A percentile compares a stretch with the other conserved stretches of the same genome.
Evolutionary conservation across 2,797 vertebrate genomes (phyloP).

Genomic region (Hemibagrus guttatus): DNA sequence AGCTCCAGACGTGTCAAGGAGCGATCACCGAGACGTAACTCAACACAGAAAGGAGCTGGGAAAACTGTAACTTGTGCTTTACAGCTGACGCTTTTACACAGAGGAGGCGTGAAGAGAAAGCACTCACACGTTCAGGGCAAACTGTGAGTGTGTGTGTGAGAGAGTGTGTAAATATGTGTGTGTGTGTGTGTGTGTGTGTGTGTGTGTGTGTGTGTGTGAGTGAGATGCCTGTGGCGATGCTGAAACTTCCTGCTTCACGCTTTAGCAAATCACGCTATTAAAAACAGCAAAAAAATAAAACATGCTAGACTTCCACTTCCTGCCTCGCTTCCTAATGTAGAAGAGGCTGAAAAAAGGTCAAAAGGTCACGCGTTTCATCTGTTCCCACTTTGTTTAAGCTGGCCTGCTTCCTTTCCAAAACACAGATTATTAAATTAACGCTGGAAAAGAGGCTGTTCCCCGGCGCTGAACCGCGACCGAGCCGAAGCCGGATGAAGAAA

Average conservation of each 20-base stretch:
- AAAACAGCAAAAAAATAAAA: neutral
- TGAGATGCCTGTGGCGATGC: neutral
- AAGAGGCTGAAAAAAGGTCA: slow-evolving; percentile 47
- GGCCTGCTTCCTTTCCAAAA: slow-evolving; percentile 76
- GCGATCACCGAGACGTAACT: neutral
- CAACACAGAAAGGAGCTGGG: slow-evolving; percentile 1
- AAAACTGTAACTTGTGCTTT: slow-evolving; percentile 26
- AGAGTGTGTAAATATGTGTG: neutral
- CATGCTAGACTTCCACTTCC: slow-evolving; percentile 33
- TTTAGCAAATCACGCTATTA: neutral
- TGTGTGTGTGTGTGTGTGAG: neutral
- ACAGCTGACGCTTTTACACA: slow-evolving; percentile 20
- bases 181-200: neutral
- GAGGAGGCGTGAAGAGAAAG: neutral
- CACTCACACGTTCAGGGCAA: neutral
- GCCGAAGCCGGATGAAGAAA: slow-evolving; percentile 59
- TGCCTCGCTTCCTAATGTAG: slow-evolving; percentile 24
- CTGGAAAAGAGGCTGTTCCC: slow-evolving; percentile 67
- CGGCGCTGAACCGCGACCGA: slow-evolving; percentile 66
- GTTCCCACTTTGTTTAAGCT: slow-evolving; percentile 62
- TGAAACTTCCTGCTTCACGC: slow-evolving; percentile 18
- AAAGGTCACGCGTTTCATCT: slow-evolving; percentile 55
- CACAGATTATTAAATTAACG: slow-evolving; percentile 79
- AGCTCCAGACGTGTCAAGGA: neutral
- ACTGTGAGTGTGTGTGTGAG: no score